Evolutionary conservation across 1,140 invertebrate species (phyloP).

Genomic region (Phymorhynchus buccinoides): DNA sequence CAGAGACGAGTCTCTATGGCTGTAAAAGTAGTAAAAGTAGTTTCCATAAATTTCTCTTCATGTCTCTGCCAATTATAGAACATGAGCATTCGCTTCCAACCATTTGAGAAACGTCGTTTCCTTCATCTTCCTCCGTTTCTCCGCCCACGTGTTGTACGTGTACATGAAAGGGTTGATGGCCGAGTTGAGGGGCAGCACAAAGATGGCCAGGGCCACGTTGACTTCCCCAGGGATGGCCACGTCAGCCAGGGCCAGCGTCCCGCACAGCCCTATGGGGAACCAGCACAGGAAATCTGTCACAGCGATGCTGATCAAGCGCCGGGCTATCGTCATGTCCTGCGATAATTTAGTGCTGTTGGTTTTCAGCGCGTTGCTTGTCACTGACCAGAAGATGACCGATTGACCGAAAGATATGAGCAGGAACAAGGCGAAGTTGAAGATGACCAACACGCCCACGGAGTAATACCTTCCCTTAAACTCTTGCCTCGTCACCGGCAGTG

Average conservation of each 20-base stretch:
- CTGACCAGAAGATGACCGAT: background rate
- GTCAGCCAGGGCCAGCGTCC: background rate
- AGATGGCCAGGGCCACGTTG: background rate
- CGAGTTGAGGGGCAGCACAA: background rate
- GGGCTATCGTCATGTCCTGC: background rate
- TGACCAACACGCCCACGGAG: background rate
- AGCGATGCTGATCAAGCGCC: background rate
- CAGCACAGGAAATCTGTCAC: background rate
- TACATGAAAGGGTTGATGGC: background rate
- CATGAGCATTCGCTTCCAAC: too few relatives aligned
- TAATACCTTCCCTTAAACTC: background rate
- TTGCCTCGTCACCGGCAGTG: background rate
- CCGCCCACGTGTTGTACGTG: background rate
- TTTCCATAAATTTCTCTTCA: too few relatives aligned
- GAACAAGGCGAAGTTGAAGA: background rate
- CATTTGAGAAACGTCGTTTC: too few relatives aligned
- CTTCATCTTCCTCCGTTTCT: too few relatives aligned
- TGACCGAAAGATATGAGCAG: background rate
- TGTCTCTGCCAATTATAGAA: too few relatives aligned
- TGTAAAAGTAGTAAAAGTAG: too few relatives aligned
- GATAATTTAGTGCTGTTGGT: background rate
- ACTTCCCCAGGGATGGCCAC: background rate
- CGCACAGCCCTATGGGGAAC: background rate
- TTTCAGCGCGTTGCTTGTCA: background rate
- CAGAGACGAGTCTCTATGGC: too few relatives aligned